These are phyloP conservation scores for Acrocephalus arundinaceus DNA, from an alignment of 2,113 vertebrate genomes.

Conservation along the genomic window DNA sequence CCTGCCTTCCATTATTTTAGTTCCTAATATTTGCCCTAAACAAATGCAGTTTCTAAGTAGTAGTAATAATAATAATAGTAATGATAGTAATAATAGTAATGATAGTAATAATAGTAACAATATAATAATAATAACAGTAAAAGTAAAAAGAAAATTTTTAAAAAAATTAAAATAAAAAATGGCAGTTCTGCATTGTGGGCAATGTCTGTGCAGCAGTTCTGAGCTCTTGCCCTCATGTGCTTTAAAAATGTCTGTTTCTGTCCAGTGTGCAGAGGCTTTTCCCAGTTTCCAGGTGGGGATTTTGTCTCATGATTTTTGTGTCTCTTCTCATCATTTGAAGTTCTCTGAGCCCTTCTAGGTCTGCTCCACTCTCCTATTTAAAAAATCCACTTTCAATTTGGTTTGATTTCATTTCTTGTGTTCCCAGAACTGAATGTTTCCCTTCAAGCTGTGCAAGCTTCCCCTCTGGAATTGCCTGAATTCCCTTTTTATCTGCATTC, in stretches of 20 bases:
- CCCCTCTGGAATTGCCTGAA: neutral
- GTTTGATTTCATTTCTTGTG: neutral
- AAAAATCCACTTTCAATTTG: neutral
- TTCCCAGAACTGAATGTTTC: neutral
- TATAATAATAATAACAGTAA: too few species aligned
- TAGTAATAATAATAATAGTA: neutral
- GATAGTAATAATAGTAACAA: too few species aligned
- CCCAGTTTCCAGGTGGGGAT: slow-evolving; percentile 32
- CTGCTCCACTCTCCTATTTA: neutral
- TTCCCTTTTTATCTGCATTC: neutral
- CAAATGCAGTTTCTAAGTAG: too few species aligned
- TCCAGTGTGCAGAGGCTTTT: neutral
- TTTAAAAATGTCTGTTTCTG: slow-evolving; percentile 31
- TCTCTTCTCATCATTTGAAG: neutral
- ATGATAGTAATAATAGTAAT: too few species aligned
- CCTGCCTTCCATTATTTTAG: too few species aligned
- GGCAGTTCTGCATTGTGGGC: neutral
- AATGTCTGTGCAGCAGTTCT: neutral
- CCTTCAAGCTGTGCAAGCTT: neutral
- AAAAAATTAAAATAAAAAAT: neutral
- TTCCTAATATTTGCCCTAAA: too few species aligned
- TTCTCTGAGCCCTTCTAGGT: neutral
- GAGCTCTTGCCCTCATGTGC: neutral
- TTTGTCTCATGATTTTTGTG: neutral
- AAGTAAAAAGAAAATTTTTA: too few species aligned